Evolutionary conservation across 2,113 vertebrate genomes (phyloP).

Genomic region (Albula glossodonta): DNA sequence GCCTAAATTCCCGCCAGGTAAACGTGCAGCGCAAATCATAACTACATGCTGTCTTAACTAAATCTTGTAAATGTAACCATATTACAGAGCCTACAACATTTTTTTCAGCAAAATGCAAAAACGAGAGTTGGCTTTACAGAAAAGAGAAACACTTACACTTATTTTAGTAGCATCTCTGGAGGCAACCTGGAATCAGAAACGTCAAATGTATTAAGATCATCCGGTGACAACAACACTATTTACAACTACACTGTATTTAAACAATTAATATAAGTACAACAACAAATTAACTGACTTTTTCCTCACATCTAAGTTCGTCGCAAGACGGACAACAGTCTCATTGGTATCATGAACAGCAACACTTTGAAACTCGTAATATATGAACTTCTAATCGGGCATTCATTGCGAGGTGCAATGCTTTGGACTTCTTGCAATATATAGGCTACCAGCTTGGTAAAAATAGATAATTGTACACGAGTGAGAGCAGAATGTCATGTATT

Average conservation of each 20-base stretch:
- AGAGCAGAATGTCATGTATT: neutral
- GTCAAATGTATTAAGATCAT: constrained; percentile 12
- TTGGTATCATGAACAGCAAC: neutral
- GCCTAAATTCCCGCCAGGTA: neutral
- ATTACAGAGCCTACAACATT: neutral
- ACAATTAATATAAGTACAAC: neutral
- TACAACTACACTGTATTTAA: neutral
- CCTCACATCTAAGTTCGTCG: neutral
- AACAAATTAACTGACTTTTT: neutral
- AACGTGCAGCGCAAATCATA: neutral
- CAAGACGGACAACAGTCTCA: neutral
- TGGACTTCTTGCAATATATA: neutral
- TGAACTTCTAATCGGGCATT: too few species aligned
- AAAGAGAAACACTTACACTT: constrained; percentile 82
- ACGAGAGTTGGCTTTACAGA: neutral
- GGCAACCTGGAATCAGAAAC: constrained; percentile 72
- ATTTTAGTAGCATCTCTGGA: constrained; percentile 90
- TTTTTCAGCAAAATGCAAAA: neutral
- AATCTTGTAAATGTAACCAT: neutral
- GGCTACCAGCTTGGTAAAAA: neutral
- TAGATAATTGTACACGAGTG: neutral
- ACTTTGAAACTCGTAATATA: neutral
- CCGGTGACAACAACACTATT: neutral
- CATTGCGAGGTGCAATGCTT: too few species aligned
- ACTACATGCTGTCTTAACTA: too few species aligned